Evolutionary conservation across 2,113 vertebrate species (phyloP), one percentile per base, ranked within the genome.

Genomic region (Mungos mungo): DNA sequence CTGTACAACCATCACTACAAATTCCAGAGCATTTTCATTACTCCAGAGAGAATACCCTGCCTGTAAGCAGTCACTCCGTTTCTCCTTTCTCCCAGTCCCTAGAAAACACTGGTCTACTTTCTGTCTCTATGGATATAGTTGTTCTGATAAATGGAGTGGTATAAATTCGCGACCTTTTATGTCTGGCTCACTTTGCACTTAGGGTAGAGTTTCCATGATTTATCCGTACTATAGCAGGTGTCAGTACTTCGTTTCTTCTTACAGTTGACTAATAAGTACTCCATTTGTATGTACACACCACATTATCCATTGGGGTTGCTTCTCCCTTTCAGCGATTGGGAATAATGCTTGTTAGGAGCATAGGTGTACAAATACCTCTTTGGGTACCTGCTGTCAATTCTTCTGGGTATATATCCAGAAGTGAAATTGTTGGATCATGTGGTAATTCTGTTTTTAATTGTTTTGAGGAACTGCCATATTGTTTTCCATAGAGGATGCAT

Each of bases 401-500:
- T 82, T 88, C 63, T 63, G 89, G 8, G 7, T 71, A 31, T 38
- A 47, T 68, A 68, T 15, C 33, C 60, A 41, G 35, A 80, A 90
- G 27, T n/a, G 45, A n/a, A 77, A 81, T 45, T 45, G n/a, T 47
- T 82, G 57, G 72, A 63, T 63, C 38, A 19, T 63, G 4, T 60
- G 74, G 47, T 31, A 35, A 27, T 81, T 93, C 66, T 89, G 0
- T 87, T 85, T 86, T 83, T 87, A 68, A 60, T 47, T 65, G 71
- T 88, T 84, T 89, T 95, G 33, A 63, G 79, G 71, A 94, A 66
- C 50, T 90, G 35, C n/a, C 12, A 1, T 86, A 15, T 47, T 66
- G 7, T 80, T 95, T 86, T 47, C 57, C 33, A 14, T 57, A 66
- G 74, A n/a, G 54, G 11, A 31, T 50, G 25, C 7, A 29, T 35